Evolutionary conservation across 2,888 invertebrate species (phyloP).

Genomic region (Halictus ligatus): DNA sequence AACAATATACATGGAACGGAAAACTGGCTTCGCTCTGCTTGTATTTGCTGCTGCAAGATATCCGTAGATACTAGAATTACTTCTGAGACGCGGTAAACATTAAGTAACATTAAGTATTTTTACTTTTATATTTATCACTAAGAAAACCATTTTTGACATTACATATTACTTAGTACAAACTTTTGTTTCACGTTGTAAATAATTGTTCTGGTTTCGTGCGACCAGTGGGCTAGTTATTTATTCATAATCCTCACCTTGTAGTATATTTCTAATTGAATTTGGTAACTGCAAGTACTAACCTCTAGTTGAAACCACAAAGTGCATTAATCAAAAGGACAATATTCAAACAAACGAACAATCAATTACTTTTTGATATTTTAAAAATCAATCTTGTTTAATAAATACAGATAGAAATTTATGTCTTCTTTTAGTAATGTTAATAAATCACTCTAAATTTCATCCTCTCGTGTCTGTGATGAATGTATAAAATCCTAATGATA

Average conservation of each 20-base stretch:
- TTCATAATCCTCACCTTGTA: background rate
- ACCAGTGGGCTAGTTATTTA: background rate
- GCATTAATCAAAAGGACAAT: background rate
- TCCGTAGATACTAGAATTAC: background rate
- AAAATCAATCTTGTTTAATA: too few species aligned
- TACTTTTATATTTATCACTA: background rate
- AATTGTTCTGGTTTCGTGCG: background rate
- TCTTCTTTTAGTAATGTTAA: too few species aligned
- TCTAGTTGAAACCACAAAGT: too few species aligned
- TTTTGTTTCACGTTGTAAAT: background rate
- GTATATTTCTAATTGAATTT: too few species aligned
- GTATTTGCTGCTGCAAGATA: background rate
- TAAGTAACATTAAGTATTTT: background rate
- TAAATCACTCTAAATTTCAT: too few species aligned
- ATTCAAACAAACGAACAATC: too few species aligned
- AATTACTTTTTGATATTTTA: background rate
- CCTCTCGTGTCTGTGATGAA: too few species aligned
- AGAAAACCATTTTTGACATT: background rate
- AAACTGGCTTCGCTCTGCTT: background rate
- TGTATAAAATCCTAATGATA: too few species aligned
- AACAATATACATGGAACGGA: background rate
- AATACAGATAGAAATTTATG: too few species aligned
- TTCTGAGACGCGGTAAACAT: background rate
- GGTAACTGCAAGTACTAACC: too few species aligned
- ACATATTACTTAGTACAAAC: background rate